A percentile compares a stretch with the other conserved stretches of the same genome.
Evolutionary conservation across 92 coral and sea anemone species (phyloP).

Genomic region (Siderastrea siderea): DNA sequence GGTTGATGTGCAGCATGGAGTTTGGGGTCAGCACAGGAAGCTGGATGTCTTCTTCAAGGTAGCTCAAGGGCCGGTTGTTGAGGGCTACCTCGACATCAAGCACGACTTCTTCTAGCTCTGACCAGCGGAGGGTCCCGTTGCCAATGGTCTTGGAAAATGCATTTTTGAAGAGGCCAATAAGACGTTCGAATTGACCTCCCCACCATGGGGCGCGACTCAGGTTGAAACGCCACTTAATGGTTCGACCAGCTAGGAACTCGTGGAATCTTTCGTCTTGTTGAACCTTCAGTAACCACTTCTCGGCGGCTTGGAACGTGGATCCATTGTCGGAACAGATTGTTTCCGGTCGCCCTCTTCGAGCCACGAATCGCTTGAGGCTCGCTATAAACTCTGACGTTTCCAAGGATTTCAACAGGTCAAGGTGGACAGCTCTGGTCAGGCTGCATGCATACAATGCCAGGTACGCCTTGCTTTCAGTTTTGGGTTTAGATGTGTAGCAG

Average conservation of each 20-base stretch:
- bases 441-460: constrained; percentile 26
- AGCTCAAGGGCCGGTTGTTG: constrained; percentile 48
- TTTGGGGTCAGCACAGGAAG: constrained; percentile 60
- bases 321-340: constrained; percentile 16
- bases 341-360: constrained; percentile 21
- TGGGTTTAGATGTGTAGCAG: constrained; percentile 13
- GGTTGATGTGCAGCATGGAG: constrained; percentile 57
- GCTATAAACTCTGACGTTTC: constrained; percentile 10
- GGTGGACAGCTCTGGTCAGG: constrained; percentile 23
- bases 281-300: constrained; percentile 12
- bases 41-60: constrained; percentile 60
- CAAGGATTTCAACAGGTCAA: constrained; percentile 19
- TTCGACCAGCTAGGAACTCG: not conserved
- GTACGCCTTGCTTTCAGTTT: constrained; percentile 12
- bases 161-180: constrained; percentile 9
- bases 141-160: not conserved
- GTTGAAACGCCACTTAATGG: constrained; percentile 17
- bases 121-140: constrained; percentile 18
- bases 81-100: constrained; percentile 27
- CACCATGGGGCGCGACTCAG: constrained; percentile 18
- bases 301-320: constrained; percentile 14
- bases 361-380: constrained; percentile 13
- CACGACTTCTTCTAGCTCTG: not conserved
- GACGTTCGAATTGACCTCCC: constrained; percentile 18
- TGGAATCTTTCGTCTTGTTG: not conserved